These are phyloP conservation scores for Myripristis jacobus DNA, from an alignment of 2,797 vertebrate genomes.

Conservation along the genomic window DNA sequence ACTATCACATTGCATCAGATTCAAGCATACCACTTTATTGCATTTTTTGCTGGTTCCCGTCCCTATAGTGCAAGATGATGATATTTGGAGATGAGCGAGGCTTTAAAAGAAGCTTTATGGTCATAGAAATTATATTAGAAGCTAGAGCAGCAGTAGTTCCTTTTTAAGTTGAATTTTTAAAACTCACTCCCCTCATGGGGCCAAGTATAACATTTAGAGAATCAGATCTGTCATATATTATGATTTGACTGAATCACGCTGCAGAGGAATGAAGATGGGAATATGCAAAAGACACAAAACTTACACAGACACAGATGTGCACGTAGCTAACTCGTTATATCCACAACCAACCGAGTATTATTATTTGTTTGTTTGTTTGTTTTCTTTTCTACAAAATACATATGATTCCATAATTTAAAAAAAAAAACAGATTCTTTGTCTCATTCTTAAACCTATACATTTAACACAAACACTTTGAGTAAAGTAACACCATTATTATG, in stretches of 20 bases:
- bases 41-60: conserved; percentile 54
- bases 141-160: conserved; percentile 52
- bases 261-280: conserved; percentile 18
- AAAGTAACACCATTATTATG: background rate
- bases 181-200: conserved; percentile 34
- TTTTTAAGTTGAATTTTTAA: conserved; percentile 54
- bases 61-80: conserved; percentile 65
- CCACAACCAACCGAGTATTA: too few species aligned
- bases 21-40: conserved; percentile 67
- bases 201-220: conserved; percentile 60
- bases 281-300: background rate
- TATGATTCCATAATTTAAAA: background rate
- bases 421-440: background rate
- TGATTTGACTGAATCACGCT: conserved; percentile 25
- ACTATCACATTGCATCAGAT: conserved; percentile 67
- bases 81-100: conserved; percentile 67
- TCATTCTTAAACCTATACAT: background rate
- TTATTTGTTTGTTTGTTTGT: too few species aligned
- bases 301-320: conserved; percentile 2
- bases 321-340: conserved; percentile 4
- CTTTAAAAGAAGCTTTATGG: conserved; percentile 62
- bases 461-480: too few species aligned
- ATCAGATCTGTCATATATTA: conserved; percentile 57
- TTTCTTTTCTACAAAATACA: background rate
- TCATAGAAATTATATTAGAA: conserved; percentile 64